Percentiles rank a stretch among this genome's conserved stretches.
Evolutionary conservation across 37 sponge, comb jelly and placozoan species (phyloP).

Genomic region (Crambe crambe): DNA sequence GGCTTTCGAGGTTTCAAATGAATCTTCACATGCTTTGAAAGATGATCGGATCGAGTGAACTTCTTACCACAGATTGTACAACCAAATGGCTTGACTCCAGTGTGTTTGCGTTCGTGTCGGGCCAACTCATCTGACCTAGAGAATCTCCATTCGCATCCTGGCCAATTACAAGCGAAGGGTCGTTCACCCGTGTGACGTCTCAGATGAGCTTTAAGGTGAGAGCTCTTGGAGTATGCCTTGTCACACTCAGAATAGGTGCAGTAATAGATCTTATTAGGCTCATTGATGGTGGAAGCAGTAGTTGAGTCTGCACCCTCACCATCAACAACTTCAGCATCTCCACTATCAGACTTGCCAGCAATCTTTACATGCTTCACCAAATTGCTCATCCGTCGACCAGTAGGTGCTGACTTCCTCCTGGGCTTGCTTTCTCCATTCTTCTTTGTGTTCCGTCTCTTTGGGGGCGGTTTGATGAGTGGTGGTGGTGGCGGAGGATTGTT

Average conservation of each 20-base stretch:
- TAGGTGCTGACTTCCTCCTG: neutral
- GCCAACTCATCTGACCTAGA: conserved; percentile 92
- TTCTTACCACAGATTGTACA: conserved; percentile 88
- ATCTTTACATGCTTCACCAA: conserved; percentile 29
- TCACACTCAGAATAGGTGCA: conserved; percentile 79
- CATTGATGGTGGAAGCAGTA: conserved; percentile 5
- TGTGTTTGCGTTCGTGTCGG: conserved; percentile 83
- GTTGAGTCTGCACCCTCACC: neutral
- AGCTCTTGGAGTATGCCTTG: conserved; percentile 85
- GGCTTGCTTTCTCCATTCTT: conserved; percentile 6
- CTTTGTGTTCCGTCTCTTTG: neutral
- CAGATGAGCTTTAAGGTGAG: conserved; percentile 86
- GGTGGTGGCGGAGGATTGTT: conserved; percentile 3
- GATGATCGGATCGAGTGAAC: conserved; percentile 87
- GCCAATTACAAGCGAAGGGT: conserved; percentile 90
- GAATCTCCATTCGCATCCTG: conserved; percentile 87
- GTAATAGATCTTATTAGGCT: conserved; percentile 42
- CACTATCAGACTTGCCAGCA: conserved; percentile 25
- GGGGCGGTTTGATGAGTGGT: neutral
- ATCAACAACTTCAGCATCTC: neutral
- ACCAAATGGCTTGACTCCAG: conserved; percentile 86
- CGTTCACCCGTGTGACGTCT: conserved; percentile 90
- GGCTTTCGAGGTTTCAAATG: conserved; percentile 79
- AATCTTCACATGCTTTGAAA: conserved; percentile 88
- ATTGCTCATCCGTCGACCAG: neutral